Conservation (phyloP, 2,888 invertebrate species). For the Polylopha cassiicola region DNA sequence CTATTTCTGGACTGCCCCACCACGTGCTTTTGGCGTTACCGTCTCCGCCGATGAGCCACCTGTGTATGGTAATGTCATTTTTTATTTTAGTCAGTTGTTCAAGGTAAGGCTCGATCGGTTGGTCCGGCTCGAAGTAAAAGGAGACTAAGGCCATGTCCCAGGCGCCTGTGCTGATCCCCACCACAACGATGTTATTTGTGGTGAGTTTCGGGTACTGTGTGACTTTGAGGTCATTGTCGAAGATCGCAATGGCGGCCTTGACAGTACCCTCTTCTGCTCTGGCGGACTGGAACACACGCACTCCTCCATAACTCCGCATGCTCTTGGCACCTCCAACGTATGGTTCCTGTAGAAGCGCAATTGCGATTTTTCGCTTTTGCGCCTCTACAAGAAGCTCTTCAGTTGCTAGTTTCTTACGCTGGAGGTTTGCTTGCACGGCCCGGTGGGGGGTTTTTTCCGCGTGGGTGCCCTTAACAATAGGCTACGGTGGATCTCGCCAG, state of each 20-base stretch:
- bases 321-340: too few species aligned
- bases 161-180: conserved; percentile 17
- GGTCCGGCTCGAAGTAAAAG: conserved; percentile 24
- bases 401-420: conserved; percentile 1
- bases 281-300: conserved; percentile 1
- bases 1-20: conserved; percentile 13
- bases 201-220: conserved; percentile 9
- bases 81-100: conserved; percentile 9
- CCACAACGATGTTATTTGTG: conserved; percentile 21
- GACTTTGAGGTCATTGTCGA: conserved; percentile 1
- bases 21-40: conserved; percentile 9
- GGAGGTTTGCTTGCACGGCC: not conserved
- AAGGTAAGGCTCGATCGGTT: conserved; percentile 16
- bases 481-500: not conserved
- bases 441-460: not conserved
- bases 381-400: not conserved
- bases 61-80: not conserved
- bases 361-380: not conserved
- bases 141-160: conserved; percentile 22
- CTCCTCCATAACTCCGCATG: not conserved
- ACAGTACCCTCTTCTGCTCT: not conserved
- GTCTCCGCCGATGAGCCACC: not conserved
- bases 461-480: conserved; percentile 1
- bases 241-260: conserved; percentile 8
- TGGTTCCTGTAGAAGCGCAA: conserved; percentile 1